phyloP scores from a whole-genome alignment of 2,888 invertebrate genomes.

The Megamerina dolium region DNA sequence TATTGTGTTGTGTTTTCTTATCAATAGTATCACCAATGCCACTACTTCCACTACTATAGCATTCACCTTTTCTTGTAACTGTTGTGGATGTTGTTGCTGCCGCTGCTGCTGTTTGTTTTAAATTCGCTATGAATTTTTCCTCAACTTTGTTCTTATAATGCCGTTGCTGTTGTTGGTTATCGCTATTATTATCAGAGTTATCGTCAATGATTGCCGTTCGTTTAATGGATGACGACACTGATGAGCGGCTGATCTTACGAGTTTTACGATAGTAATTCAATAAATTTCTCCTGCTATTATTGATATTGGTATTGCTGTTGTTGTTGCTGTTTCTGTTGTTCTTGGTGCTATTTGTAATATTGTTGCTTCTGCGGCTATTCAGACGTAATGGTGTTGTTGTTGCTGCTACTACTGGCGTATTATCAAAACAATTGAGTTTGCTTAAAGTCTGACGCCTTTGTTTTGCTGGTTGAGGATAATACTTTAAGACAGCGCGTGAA shows the following conservation, averaged over 20 bases:
- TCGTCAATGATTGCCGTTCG: no score
- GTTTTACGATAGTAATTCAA: slow-evolving; percentile 48
- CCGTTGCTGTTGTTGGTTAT: slow-evolving; percentile 7
- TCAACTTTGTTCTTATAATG: slow-evolving; percentile 4
- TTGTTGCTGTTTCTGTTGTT: slow-evolving; percentile 12
- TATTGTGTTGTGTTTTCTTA: slow-evolving; percentile 20
- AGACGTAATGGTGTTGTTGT: slow-evolving; percentile 17
- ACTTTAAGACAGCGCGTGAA: no score
- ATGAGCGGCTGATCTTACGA: slow-evolving; percentile 40
- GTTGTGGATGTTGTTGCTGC: slow-evolving; percentile 5
- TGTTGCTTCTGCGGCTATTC: slow-evolving; percentile 10
- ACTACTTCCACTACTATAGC: slow-evolving; percentile 18
- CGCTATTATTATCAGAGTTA: slow-evolving; percentile 25
- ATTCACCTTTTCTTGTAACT: slow-evolving; percentile 20
- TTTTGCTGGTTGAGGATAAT: no score
- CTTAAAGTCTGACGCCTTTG: slow-evolving; percentile 9
- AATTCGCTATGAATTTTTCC: slow-evolving; percentile 11
- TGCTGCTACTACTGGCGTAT: slow-evolving; percentile 2
- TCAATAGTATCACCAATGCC: no score
- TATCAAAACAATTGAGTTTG: slow-evolving; percentile 1
- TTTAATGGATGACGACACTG: no score
- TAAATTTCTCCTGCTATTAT: slow-evolving; percentile 33
- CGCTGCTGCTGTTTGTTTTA: slow-evolving; percentile 10
- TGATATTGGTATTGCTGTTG: slow-evolving; percentile 12
- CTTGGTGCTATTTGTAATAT: no score